Conservation (phyloP, 1,140 invertebrate genomes). For the Drosophila ananassae region DNA sequence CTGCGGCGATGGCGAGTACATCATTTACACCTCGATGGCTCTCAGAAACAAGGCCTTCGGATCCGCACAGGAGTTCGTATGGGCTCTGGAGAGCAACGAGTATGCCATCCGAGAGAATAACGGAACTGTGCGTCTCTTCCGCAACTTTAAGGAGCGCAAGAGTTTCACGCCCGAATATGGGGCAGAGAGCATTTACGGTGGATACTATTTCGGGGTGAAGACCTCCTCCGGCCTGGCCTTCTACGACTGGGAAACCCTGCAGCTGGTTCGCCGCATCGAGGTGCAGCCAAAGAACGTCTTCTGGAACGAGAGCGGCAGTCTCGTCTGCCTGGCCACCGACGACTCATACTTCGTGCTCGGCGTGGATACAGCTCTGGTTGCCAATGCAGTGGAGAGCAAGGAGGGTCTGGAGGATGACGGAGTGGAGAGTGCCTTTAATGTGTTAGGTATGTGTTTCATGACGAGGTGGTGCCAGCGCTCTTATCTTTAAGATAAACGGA, state of each 20-base stretch:
- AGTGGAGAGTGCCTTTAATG: constrained; percentile 98
- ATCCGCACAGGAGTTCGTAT: constrained; percentile 99
- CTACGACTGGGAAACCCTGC: constrained; percentile 98
- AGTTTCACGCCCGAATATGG: constrained; percentile 98
- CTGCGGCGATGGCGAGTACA: constrained; percentile 99
- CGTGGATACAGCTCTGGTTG: constrained; percentile 92
- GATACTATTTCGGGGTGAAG: constrained; percentile 96
- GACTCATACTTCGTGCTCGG: constrained; percentile 98
- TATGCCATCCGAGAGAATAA: constrained; percentile 96
- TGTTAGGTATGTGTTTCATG: constrained; percentile 84
- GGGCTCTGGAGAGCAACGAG: constrained; percentile 98
- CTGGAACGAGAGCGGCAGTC: constrained; percentile 98
- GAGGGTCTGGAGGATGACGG: constrained; percentile 95
- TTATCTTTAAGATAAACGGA: constrained; percentile 1
- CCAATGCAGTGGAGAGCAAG: constrained; percentile 89
- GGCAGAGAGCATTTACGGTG: constrained; percentile 98
- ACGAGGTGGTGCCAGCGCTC: neutral
- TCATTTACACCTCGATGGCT: constrained; percentile 99
- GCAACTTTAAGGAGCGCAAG: constrained; percentile 99
- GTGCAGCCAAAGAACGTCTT: constrained; percentile 89
- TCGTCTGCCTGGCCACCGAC: constrained; percentile 97
- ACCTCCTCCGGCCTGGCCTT: constrained; percentile 96
- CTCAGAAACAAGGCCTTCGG: constrained; percentile 99
- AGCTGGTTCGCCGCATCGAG: constrained; percentile 91
- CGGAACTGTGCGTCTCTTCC: constrained; percentile 96